Evolutionary conservation across 2,113 vertebrate species (phyloP).

Genomic region (Rhineura floridana): DNA sequence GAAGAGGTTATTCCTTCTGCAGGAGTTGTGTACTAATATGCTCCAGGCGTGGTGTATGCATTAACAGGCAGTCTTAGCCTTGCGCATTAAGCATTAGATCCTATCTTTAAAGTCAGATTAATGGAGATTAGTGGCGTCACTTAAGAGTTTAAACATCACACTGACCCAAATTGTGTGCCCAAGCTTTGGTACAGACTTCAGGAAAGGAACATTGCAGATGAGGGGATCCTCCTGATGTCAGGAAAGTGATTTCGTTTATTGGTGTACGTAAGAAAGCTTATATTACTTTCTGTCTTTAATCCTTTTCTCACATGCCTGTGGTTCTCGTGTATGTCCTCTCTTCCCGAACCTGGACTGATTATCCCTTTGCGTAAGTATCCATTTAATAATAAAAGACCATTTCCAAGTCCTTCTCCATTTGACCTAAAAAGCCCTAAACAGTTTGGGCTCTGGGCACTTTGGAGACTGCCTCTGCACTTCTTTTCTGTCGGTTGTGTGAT

Average conservation of each 20-base stretch:
- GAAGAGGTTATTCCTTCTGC: conserved; percentile 52
- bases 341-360: conserved; percentile 51
- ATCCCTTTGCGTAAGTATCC: conserved; percentile 51
- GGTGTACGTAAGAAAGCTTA: conserved; percentile 66
- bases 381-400: conserved; percentile 73
- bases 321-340: conserved; percentile 38
- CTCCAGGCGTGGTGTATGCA: conserved; percentile 65
- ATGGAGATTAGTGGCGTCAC: conserved; percentile 81
- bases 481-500: background rate
- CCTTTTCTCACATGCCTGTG: conserved; percentile 17
- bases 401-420: conserved; percentile 51
- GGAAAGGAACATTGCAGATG: background rate
- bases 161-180: conserved; percentile 81
- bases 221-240: conserved; percentile 45
- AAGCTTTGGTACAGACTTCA: background rate
- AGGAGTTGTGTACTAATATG: conserved; percentile 65
- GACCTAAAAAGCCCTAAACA: conserved; percentile 29
- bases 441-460: background rate
- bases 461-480: background rate
- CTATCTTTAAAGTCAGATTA: conserved; percentile 86
- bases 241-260: conserved; percentile 76
- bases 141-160: conserved; percentile 83
- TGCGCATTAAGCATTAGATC: conserved; percentile 75
- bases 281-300: conserved; percentile 66
- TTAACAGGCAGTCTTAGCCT: conserved; percentile 76